These are phyloP conservation scores for Coelinius sp. DNA, from an alignment of 2,888 invertebrate species.

Conservation along the genomic window DNA sequence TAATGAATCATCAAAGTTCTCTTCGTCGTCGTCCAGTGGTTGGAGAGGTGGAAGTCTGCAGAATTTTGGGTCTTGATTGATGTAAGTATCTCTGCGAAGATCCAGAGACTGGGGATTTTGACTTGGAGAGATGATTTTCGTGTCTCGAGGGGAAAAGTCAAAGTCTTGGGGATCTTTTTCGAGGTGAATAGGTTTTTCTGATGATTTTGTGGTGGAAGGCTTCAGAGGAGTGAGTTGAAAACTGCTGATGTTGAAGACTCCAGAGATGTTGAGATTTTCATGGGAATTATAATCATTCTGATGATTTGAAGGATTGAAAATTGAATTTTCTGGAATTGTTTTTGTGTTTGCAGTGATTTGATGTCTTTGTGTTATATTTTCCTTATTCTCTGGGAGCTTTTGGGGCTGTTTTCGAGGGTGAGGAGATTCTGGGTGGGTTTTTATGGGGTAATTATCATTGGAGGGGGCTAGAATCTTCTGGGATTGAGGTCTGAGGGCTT, in stretches of 20 bases:
- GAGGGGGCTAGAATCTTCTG: constrained; percentile 33
- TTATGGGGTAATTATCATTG: constrained; percentile 23
- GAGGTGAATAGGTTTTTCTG: background rate
- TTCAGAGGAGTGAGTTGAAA: constrained; percentile 34
- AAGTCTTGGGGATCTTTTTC: background rate
- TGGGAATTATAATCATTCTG: constrained; percentile 52
- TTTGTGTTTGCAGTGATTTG: background rate
- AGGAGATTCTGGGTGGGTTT: background rate
- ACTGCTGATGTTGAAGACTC: constrained; percentile 15
- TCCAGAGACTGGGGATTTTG: background rate
- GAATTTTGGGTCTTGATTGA: constrained; percentile 43
- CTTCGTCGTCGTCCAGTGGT: constrained; percentile 4
- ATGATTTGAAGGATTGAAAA: background rate
- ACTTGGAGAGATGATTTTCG: constrained; percentile 32
- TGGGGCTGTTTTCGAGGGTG: background rate
- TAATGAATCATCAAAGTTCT: constrained; percentile 54
- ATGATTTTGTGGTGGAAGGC: background rate
- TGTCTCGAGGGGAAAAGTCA: constrained; percentile 8
- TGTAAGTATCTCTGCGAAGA: constrained; percentile 58
- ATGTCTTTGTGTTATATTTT: constrained; percentile 27
- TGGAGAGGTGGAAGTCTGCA: constrained; percentile 11
- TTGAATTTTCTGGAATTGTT: constrained; percentile 3
- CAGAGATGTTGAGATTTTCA: background rate
- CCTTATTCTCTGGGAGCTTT: constrained; percentile 35
- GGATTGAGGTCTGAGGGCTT: background rate